Conservation (phyloP, 1,140 invertebrate genomes). For the Nixonia krombeini region DNA sequence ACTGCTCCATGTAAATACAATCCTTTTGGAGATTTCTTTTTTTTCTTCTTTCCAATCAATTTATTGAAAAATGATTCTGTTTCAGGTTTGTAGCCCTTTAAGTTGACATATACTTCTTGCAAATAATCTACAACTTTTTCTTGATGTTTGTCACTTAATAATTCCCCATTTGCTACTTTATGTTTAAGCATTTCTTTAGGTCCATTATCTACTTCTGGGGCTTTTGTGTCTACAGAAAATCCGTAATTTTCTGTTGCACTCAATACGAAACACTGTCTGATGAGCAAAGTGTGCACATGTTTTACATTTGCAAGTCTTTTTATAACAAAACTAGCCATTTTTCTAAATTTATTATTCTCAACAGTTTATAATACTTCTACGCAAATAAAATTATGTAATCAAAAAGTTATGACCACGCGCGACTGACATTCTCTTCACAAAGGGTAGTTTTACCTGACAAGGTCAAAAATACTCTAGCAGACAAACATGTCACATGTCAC, state of each 20-base stretch:
- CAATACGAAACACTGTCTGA: slow-evolving; percentile 32
- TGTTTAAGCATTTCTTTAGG: slow-evolving; percentile 72
- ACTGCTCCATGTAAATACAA: slow-evolving; percentile 89
- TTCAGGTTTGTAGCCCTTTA: slow-evolving; percentile 75
- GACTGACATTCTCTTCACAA: too few relatives aligned
- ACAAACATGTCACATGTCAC: too few relatives aligned
- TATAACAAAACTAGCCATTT: slow-evolving; percentile 48
- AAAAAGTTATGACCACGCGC: too few relatives aligned
- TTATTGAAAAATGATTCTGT: slow-evolving; percentile 65
- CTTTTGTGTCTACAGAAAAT: slow-evolving; percentile 27
- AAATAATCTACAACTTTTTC: slow-evolving; percentile 77
- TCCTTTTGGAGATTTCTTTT: slow-evolving; percentile 77
- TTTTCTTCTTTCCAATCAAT: slow-evolving; percentile 65
- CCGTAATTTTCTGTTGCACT: slow-evolving; percentile 24
- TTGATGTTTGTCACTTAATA: slow-evolving; percentile 81
- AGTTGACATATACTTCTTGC: slow-evolving; percentile 78
- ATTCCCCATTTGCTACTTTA: slow-evolving; percentile 76
- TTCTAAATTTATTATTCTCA: slow-evolving; percentile 18
- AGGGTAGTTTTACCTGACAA: too few relatives aligned
- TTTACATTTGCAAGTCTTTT: slow-evolving; percentile 43
- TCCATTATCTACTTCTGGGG: slow-evolving; percentile 49
- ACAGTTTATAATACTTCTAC: too few relatives aligned
- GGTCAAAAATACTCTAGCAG: too few relatives aligned
- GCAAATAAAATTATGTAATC: too few relatives aligned
- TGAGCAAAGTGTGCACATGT: slow-evolving; percentile 39